Conservation (phyloP, 2,888 invertebrate species). For the Drosophila anomelani region DNA sequence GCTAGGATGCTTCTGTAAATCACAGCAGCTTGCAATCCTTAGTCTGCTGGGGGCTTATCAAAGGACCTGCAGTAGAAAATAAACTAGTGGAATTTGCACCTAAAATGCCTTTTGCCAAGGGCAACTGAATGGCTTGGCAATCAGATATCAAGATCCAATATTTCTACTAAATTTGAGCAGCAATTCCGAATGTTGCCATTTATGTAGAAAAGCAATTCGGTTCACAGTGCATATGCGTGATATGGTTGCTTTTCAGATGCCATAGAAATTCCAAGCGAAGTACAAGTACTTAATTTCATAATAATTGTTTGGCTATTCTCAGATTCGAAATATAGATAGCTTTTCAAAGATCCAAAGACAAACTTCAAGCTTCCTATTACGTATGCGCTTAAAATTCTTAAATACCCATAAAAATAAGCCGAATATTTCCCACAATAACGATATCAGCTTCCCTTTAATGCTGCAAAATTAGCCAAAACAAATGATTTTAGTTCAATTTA, state of each 20-base stretch:
- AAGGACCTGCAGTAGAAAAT: not conserved
- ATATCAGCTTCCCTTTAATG: not conserved
- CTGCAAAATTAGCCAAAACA: not conserved
- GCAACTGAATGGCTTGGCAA: slow-evolving; percentile 16
- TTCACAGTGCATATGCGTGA: slow-evolving; percentile 18
- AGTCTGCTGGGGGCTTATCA: not conserved
- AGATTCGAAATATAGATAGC: not conserved
- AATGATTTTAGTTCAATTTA: no score
- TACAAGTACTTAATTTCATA: not conserved
- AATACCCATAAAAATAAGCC: not conserved
- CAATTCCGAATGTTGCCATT: not conserved
- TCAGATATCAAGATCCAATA: slow-evolving; percentile 16
- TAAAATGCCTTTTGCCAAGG: slow-evolving; percentile 3
- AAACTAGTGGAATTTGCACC: slow-evolving; percentile 20
- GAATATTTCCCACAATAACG: not conserved
- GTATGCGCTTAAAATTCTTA: no score
- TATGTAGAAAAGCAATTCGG: slow-evolving; percentile 8
- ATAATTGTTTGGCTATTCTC: not conserved
- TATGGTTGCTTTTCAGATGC: not conserved
- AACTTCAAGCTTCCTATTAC: no score
- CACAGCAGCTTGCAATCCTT: slow-evolving; percentile 6
- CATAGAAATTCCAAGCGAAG: not conserved
- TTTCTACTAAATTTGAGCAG: slow-evolving; percentile 5
- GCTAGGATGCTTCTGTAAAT: slow-evolving; percentile 5
- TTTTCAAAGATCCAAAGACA: no score